Percentiles rank a stretch among this genome's conserved stretches.
These are phyloP conservation scores for Sternarchorhynchus goeldii DNA, from an alignment of 2,797 vertebrate species.

Conservation along the genomic window DNA sequence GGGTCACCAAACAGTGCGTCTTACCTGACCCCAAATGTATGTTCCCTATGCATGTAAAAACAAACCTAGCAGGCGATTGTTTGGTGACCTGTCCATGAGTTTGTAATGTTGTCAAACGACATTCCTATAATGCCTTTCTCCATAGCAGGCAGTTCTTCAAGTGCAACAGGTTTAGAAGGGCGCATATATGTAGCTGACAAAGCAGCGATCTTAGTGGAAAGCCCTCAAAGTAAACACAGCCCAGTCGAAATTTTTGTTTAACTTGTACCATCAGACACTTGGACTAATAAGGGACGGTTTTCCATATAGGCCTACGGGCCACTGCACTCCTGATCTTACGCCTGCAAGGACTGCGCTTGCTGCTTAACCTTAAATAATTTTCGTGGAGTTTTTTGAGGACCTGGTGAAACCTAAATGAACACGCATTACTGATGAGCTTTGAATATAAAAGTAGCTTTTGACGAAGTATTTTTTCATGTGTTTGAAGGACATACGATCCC, in stretches of 20 bases:
- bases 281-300: neutral
- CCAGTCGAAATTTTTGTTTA: neutral
- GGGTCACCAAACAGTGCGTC: too few species aligned
- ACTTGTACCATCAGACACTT: neutral
- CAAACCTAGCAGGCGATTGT: neutral
- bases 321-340: too few species aligned
- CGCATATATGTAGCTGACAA: neutral
- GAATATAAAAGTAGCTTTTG: too few species aligned
- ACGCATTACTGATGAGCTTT: too few species aligned
- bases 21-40: too few species aligned
- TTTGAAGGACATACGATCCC: too few species aligned
- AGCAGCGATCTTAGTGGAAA: conserved; percentile 10
- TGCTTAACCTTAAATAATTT: neutral
- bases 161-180: conserved; percentile 42
- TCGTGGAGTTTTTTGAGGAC: neutral
- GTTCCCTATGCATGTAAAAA: too few species aligned
- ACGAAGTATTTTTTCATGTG: too few species aligned
- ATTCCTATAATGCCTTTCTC: conserved; percentile 31
- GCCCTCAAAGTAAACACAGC: neutral
- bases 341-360: too few species aligned
- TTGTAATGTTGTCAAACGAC: conserved; percentile 2
- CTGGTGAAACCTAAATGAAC: too few species aligned
- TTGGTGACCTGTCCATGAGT: too few species aligned
- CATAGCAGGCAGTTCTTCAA: conserved; percentile 18
- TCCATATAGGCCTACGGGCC: neutral